Base-by-base conservation (phyloP, 1,140 invertebrate species). In the Drosophila santomea region DNA sequence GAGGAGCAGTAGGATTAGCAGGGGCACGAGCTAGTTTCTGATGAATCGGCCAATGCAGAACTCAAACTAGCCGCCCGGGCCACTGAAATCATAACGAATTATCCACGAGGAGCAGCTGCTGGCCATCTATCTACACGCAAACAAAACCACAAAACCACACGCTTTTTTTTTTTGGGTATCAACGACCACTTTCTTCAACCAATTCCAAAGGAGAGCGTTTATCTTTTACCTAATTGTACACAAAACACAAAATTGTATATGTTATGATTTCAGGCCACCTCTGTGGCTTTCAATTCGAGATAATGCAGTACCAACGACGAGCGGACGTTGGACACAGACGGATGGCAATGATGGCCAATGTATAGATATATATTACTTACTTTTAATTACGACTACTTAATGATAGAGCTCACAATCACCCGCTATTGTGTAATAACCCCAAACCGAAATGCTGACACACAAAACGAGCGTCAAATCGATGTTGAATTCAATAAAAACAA, bases 401-500 rank as follows among this genome's bases (percentile, higher is more conserved):
- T 44, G 15, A 15, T 57, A 32, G 39, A 20, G 25, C 38, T 11
- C 55, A 14, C 5, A n/a, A 35, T 4, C 54, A 43, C 54, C 23
- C 38, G 39, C 55, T 57, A 57, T 43, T 43, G 39, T 43, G 39
- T 41, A 43, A 43, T 43, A 57, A 57, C 51, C 11, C 32, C 20
- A 32, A 56, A 45, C 20, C 28, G 5, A 43, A 28, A 35, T 56
- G 32, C 41, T 59, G 55, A 17, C 32, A 36, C 28, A 36, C 15
- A 52, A 50, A 52, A 59, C 54, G 51, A 57, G 61, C 41, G 72
- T 74, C 55, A 68, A 43, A 58, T 57, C 57, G 71, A 74, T 61
- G 56, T 74, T 78, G 59, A 51, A 67, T 74, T 78, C 58, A 80
- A 74, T 63, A 69, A 59, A 68, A 57, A 59, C 63, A 57, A 6